Percentiles rank a stretch among this genome's conserved stretches.
phyloP scores from a whole-genome alignment of 1,140 invertebrate species.

The Caerostris extrusa region DNA sequence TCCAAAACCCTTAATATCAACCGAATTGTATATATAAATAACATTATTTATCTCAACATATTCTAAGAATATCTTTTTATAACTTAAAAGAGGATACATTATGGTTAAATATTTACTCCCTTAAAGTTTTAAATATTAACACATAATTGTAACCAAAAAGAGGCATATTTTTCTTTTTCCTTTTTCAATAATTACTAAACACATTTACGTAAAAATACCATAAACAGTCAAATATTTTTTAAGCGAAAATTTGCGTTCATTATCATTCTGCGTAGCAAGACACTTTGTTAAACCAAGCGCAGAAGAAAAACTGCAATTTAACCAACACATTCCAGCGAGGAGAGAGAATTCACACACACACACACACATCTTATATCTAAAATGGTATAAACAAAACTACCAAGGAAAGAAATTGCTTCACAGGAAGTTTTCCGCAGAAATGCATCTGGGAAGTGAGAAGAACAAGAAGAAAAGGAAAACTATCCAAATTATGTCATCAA shows the following conservation, averaged over 20 bases:
- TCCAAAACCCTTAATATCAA: too few relatives aligned
- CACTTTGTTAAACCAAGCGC: background rate
- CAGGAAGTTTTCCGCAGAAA: slow-evolving; percentile 28
- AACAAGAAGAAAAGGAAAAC: background rate
- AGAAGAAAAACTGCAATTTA: slow-evolving; percentile 36
- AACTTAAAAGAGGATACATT: too few relatives aligned
- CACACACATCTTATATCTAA: background rate
- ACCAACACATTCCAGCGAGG: slow-evolving; percentile 19
- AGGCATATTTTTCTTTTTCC: background rate
- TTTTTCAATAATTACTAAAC: background rate
- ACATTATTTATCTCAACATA: too few relatives aligned
- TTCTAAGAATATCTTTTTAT: too few relatives aligned
- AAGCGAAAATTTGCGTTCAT: background rate
- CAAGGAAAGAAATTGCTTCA: slow-evolving; percentile 30
- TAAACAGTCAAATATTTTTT: background rate
- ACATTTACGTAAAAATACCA: background rate
- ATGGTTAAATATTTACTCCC: too few relatives aligned
- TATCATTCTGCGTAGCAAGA: background rate
- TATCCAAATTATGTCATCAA: too few relatives aligned
- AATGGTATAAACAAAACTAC: background rate
- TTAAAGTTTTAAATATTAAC: too few relatives aligned
- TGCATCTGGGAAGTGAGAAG: background rate
- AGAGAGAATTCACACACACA: background rate
- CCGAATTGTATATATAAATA: too few relatives aligned
- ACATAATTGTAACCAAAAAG: background rate